A percentile compares a stretch with the other conserved stretches of the same genome.
phyloP scores from a whole-genome alignment of 1,140 invertebrate species.

The Drosophila pruinosa region DNA sequence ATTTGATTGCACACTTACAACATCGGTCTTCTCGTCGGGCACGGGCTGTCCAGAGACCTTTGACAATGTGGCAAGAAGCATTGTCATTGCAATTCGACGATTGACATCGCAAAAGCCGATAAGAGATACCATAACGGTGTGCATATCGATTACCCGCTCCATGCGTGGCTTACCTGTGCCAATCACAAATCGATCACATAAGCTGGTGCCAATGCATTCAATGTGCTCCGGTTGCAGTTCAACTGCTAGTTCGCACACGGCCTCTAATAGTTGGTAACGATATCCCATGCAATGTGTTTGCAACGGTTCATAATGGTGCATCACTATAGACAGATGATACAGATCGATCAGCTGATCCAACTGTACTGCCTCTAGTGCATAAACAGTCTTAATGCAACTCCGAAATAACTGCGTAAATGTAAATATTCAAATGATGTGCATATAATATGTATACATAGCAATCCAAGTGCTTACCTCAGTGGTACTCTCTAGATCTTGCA shows the following conservation, averaged over 20 bases:
- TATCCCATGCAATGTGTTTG: neutral
- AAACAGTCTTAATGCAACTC: neutral
- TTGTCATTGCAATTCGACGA: slow-evolving; percentile 10
- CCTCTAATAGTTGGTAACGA: slow-evolving; percentile 7
- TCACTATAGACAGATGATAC: slow-evolving; percentile 7
- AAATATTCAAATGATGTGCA: neutral
- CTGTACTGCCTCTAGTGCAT: neutral
- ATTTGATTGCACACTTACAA: slow-evolving; percentile 9
- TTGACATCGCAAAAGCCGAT: neutral
- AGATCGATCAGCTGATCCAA: slow-evolving; percentile 22
- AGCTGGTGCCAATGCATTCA: slow-evolving; percentile 1
- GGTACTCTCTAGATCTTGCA: neutral
- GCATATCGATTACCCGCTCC: slow-evolving; percentile 9
- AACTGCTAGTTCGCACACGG: neutral
- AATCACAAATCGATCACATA: slow-evolving; percentile 14
- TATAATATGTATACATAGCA: no score
- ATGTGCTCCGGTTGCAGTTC: neutral
- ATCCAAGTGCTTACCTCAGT: neutral
- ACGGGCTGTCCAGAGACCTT: neutral
- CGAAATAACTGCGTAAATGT: neutral
- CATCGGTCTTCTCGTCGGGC: neutral
- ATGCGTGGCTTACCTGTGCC: neutral
- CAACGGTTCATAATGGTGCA: slow-evolving; percentile 5
- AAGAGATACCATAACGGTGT: neutral
- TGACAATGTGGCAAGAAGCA: slow-evolving; percentile 6